phyloP scores from a whole-genome alignment of 92 coral and sea anemone genomes.

The Pocillopora meandrina region DNA sequence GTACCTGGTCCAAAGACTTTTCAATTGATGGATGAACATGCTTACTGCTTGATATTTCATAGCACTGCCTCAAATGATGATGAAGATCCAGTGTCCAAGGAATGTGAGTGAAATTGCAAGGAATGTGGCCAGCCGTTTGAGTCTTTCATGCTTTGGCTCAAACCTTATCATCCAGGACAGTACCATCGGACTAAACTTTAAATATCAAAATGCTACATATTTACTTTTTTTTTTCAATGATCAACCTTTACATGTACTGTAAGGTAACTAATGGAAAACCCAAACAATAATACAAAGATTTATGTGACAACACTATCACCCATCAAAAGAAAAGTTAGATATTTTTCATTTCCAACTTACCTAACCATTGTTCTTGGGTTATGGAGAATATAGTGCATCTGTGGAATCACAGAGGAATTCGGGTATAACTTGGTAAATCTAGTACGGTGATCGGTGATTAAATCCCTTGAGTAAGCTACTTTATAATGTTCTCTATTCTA shows the following conservation, averaged over 20 bases:
- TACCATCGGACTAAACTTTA: too few species aligned
- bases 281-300: not conserved
- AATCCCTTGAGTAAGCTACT: constrained; percentile 4
- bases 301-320: not conserved
- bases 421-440: constrained; percentile 61
- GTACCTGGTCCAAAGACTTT: constrained; percentile 48
- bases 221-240: constrained; percentile 3
- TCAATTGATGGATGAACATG: constrained; percentile 47
- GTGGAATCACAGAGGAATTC: constrained; percentile 54
- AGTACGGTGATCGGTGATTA: constrained; percentile 64
- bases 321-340: not conserved
- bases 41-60: constrained; percentile 47
- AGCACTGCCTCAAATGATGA: constrained; percentile 57
- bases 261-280: not conserved
- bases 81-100: constrained; percentile 60
- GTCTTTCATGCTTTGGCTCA: too few species aligned
- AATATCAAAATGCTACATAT: constrained; percentile 1
- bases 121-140: constrained; percentile 21
- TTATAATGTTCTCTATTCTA: too few species aligned
- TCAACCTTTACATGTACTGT: not conserved
- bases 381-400: constrained; percentile 62
- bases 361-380: not conserved
- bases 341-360: constrained; percentile 25
- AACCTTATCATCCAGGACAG: too few species aligned
- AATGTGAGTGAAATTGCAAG: constrained; percentile 52